A percentile compares a stretch with the other conserved stretches of the same genome.
Evolutionary conservation across 1,140 invertebrate species (phyloP).

Genomic region (Ceratitis capitata): DNA sequence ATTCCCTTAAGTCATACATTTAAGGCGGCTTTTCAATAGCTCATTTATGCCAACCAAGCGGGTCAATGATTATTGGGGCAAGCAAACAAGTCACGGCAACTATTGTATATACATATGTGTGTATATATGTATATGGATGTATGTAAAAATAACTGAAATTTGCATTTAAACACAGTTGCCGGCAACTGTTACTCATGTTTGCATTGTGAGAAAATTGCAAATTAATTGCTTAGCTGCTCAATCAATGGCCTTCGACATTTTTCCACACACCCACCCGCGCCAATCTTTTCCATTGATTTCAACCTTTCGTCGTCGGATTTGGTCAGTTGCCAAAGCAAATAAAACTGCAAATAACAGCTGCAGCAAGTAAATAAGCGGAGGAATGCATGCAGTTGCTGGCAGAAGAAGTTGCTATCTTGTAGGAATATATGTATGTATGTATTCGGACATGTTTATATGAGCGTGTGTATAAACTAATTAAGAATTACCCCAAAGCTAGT

Average conservation of each 20-base stretch:
- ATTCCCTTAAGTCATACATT: neutral
- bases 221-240: constrained; percentile 33
- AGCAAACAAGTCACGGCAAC: neutral
- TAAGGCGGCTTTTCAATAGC: neutral
- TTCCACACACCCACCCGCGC: neutral
- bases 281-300: constrained; percentile 11
- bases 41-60: neutral
- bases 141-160: neutral
- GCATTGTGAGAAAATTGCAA: constrained; percentile 26
- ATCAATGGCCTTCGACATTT: neutral
- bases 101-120: neutral
- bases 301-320: neutral
- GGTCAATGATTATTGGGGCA: neutral
- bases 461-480: neutral
- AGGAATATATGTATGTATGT: neutral
- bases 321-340: constrained; percentile 3
- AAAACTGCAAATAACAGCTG: neutral
- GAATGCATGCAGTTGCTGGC: neutral
- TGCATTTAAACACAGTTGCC: constrained; percentile 6
- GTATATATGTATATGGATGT: neutral
- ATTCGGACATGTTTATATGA: neutral
- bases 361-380: neutral
- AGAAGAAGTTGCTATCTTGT: neutral
- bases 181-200: neutral
- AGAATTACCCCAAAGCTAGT: too few species aligned